Percentiles rank a stretch among this genome's conserved stretches.
These are phyloP conservation scores for Leptinotarsa rubiginosa DNA, from an alignment of 2,888 invertebrate species.

Conservation along the genomic window DNA sequence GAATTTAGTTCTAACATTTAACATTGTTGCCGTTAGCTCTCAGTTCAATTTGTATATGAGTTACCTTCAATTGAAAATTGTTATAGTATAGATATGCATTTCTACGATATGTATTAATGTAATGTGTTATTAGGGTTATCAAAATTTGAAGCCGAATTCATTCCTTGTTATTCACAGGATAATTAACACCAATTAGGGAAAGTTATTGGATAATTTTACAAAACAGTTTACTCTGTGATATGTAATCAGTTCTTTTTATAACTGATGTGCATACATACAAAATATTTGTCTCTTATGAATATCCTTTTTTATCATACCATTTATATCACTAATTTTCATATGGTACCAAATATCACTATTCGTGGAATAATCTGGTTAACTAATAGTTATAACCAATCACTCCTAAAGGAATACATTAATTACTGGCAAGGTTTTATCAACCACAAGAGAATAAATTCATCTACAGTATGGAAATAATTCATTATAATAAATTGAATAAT, in stretches of 20 bases:
- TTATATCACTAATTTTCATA: slow-evolving; percentile 39
- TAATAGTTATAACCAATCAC: slow-evolving; percentile 20
- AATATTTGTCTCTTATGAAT: slow-evolving; percentile 35
- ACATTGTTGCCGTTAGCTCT: no score
- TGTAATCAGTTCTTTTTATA: not conserved
- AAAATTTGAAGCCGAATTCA: not conserved
- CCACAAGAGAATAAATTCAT: slow-evolving; percentile 26
- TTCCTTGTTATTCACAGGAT: not conserved
- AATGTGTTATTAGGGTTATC: no score
- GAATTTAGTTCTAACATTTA: no score
- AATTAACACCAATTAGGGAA: not conserved
- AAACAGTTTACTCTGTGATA: not conserved
- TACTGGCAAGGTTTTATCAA: slow-evolving; percentile 38
- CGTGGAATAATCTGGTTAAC: slow-evolving; percentile 35
- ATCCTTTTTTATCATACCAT: slow-evolving; percentile 40
- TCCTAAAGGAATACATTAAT: slow-evolving; percentile 38
- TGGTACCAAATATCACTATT: slow-evolving; percentile 41
- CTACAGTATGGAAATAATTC: no score
- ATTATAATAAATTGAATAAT: no score
- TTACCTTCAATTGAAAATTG: no score
- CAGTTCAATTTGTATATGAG: no score
- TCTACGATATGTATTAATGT: no score
- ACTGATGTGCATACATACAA: slow-evolving; percentile 28
- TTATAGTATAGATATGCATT: no score
- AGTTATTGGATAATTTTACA: not conserved